Percentiles rank a stretch among this genome's conserved stretches.
Conservation (phyloP, 2,888 invertebrate genomes). For the Volucella bombylans region DNA sequence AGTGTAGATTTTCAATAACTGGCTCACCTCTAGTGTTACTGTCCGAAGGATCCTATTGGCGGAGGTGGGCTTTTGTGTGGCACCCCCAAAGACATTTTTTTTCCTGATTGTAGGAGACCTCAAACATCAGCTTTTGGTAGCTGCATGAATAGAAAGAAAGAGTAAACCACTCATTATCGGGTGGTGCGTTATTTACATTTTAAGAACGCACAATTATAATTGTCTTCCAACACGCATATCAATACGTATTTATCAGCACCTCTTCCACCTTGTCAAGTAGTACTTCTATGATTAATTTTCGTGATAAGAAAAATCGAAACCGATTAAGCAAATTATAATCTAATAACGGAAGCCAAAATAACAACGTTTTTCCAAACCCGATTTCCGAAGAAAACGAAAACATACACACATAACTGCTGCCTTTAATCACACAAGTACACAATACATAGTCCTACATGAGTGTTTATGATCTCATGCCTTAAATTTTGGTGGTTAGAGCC, state of each 20-base stretch:
- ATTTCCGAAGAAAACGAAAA: neutral
- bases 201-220: no score
- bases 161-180: no score
- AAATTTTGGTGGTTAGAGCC: conserved; percentile 13
- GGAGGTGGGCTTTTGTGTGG: no score
- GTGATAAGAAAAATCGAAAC: conserved; percentile 22
- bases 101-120: no score
- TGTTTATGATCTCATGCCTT: conserved; percentile 38
- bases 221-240: no score
- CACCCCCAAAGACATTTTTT: no score
- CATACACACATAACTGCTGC: neutral
- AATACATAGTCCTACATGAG: neutral
- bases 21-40: no score
- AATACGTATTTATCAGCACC: neutral
- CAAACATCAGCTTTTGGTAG: no score
- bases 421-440: neutral
- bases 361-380: neutral
- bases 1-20: no score
- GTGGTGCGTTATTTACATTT: no score
- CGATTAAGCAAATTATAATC: conserved; percentile 28
- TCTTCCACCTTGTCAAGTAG: neutral
- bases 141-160: no score
- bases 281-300: neutral
- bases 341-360: neutral
- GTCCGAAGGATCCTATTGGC: no score